Base-by-base conservation (phyloP, 2,888 invertebrate species). In the Eristalis tenax region DNA sequence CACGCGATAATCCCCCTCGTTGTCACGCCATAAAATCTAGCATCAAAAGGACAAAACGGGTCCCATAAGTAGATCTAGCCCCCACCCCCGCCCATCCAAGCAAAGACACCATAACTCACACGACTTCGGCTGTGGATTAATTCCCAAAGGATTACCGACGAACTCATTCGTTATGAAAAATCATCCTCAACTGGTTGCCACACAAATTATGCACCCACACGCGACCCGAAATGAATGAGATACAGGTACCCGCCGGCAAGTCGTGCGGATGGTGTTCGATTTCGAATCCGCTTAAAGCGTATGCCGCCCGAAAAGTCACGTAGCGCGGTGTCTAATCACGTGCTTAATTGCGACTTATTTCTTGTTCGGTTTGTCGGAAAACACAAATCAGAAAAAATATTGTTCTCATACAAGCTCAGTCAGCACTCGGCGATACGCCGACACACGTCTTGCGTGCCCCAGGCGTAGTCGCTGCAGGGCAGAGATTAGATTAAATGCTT, bases 171-270 rank as follows among this genome's bases (percentile, higher is more conserved):
- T 50, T 50, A 50, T 50, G 50, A 50, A n/a, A 18, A 50, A 50
- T 50, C 50, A 50, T 50, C 50, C 18, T 8, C 50, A 6, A 50
- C 50, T 50, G 50, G 18, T 18, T 79, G 57, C n/a, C 32, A 77
- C 43, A 63, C 35, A 85, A 73, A 77, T 77, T 74, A 78, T 81
- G 71, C 85, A 68, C 59, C 69, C 66, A 77, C 85, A 85, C 76
- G 80, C 28, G 23, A 59, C 61, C 61, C n/a, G 1, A 71, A 13
- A 8, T 40, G 15, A 70, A 26, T 61, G 28, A 64, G 32, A 32
- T 50, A 50, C 50, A 74, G 22, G 32, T 32, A 50, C 64, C 64
- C 18, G 28, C 22, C 59, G 18, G 35, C 73, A 78, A n/a, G 68
- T 76, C 43, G n/a, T 76, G 59, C n/a, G 23, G n/a, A 65, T 3